Conservation (phyloP, 1,140 invertebrate genomes). For the Penaeus japonicus region DNA sequence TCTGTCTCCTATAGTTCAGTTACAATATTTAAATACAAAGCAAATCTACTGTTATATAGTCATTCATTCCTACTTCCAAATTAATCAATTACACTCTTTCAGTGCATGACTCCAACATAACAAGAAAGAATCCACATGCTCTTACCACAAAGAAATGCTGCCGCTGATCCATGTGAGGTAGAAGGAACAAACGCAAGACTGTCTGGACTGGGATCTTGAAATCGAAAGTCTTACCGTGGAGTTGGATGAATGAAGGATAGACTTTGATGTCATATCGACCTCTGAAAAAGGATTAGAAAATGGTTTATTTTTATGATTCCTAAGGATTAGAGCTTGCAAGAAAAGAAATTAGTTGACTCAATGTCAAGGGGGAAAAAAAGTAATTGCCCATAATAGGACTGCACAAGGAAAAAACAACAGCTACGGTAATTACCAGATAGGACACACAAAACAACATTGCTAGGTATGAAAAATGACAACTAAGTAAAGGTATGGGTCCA, state of each 20-base stretch:
- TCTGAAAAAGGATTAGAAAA: constrained; percentile 69
- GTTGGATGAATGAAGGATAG: constrained; percentile 95
- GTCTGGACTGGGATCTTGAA: constrained; percentile 99
- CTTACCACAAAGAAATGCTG: constrained; percentile 98
- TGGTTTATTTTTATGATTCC: not conserved
- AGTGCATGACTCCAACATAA: not conserved
- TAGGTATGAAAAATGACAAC: no score
- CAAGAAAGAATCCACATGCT: constrained; percentile 52
- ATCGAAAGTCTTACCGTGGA: constrained; percentile 99
- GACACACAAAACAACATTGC: no score
- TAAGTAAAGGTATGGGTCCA: no score
- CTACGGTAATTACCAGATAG: no score
- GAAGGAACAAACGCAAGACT: constrained; percentile 89
- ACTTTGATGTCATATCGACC: constrained; percentile 99
- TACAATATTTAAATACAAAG: no score
- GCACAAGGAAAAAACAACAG: no score
- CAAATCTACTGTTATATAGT: no score
- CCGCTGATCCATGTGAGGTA: constrained; percentile 97
- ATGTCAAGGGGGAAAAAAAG: no score
- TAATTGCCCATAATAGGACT: no score
- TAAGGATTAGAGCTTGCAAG: not conserved
- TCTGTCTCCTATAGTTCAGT: no score
- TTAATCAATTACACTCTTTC: no score
- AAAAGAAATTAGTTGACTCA: not conserved
- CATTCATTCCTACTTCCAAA: no score